A percentile compares a stretch with the other conserved stretches of the same genome.
Conservation (phyloP, 2,113 vertebrate genomes). For the Eonycteris spelaea region DNA sequence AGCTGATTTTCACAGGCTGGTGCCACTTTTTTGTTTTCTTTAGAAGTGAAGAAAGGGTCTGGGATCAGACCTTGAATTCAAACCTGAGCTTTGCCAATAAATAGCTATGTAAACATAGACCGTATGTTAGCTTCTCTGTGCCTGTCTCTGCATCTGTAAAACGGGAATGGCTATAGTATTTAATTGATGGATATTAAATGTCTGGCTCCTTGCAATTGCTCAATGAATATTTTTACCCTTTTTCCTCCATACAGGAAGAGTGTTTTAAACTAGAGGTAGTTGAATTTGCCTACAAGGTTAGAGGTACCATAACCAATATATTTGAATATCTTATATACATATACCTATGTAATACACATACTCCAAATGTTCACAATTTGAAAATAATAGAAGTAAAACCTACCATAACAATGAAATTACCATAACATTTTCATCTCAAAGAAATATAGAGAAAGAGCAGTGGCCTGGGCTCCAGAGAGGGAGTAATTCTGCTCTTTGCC, state of each 20-base stretch:
- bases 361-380: background rate
- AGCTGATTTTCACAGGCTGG: background rate
- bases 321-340: background rate
- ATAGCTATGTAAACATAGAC: background rate
- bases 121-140: background rate
- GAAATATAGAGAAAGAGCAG: background rate
- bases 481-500: background rate
- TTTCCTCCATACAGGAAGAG: background rate
- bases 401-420: background rate
- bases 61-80: background rate
- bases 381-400: background rate
- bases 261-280: background rate
- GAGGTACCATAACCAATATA: background rate
- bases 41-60: background rate
- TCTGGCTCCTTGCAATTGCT: background rate
- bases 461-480: background rate
- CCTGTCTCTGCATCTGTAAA: background rate
- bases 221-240: background rate
- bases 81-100: background rate
- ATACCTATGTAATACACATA: background rate
- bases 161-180: background rate
- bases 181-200: background rate
- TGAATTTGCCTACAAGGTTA: background rate
- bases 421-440: background rate
- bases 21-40: background rate